Evolutionary conservation across 2,113 vertebrate genomes (phyloP), one percentile per base, ranked within the genome.

Genomic region (Scatophagus argus): DNA sequence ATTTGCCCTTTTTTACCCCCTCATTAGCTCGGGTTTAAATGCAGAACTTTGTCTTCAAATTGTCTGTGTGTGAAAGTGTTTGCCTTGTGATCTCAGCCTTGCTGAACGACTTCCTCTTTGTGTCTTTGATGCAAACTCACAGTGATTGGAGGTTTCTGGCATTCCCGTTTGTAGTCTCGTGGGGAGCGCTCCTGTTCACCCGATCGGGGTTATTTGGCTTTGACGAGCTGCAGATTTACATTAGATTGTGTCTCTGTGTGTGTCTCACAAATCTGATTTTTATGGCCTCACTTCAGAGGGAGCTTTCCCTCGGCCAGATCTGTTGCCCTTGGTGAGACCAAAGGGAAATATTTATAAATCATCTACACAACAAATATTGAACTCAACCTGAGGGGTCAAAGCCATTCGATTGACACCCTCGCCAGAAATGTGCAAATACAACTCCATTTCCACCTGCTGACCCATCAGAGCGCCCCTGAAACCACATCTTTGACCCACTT

Each of bases 101-200:
- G 89, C 89, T 90, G 80, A 89, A 81, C 91, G 95, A 43, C 51
- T n/a, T n/a, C 64, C 39, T 93, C 93, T 93, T 87, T 77, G 82
- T 94, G 93, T 95, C 77, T 95, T 88, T 94, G 94, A 96, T 95
- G 93, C 90, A 95, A 93, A 96, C 94, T 92, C 93, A 82, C 81
- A 74, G 75, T 72, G 81, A 83, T 66, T 77, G 82, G 58, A 77
- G 54, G 72, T 83, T 89, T 86, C 41, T 8, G 12, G 69, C 71
- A 58, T 47, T 51, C 61, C 70, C 32, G 74, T 27, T 76, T 79
- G 67, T 66, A 59, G 69, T 89, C 88, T 81, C 49, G 11, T 47
- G 27, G 83, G 82, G 81, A 86, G 49, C 39, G 76, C 78, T 76
- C 78, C 65, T 43, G 62, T 84, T 90, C 87, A 62, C 70, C 82